Percentiles rank a stretch among this genome's conserved stretches.
These are phyloP conservation scores for Heliothis virescens DNA, from an alignment of 1,140 invertebrate species.

Conservation along the genomic window DNA sequence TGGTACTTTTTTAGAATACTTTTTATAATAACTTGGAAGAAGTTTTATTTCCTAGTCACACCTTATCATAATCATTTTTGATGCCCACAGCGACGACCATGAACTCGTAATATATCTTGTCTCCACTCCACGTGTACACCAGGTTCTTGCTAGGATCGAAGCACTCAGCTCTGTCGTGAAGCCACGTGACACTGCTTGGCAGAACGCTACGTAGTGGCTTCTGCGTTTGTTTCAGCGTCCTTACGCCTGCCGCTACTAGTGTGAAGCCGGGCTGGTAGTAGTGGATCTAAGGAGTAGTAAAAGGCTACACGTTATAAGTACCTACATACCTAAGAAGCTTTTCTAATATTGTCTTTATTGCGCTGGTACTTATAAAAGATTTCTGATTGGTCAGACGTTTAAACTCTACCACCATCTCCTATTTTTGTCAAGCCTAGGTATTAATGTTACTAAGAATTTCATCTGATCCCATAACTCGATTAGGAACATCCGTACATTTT, in stretches of 20 bases:
- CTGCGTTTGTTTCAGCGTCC: conserved; percentile 88
- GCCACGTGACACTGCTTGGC: conserved; percentile 92
- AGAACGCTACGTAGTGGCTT: conserved; percentile 90
- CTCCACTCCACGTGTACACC: conserved; percentile 89
- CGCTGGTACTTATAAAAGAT: background rate
- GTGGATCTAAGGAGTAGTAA: conserved; percentile 89
- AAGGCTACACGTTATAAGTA: too few relatives aligned
- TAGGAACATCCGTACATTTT: too few relatives aligned
- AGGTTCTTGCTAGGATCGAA: conserved; percentile 92
- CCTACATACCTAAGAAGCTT: too few relatives aligned
- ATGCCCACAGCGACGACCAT: conserved; percentile 94
- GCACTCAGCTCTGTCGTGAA: conserved; percentile 89
- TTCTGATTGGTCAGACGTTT: too few relatives aligned
- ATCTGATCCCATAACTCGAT: too few relatives aligned
- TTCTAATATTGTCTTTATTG: too few relatives aligned
- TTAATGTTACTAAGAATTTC: too few relatives aligned
- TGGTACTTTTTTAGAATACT: too few relatives aligned
- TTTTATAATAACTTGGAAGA: too few relatives aligned
- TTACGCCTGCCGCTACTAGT: conserved; percentile 95
- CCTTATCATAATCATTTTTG: conserved; percentile 93
- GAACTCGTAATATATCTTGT: conserved; percentile 92
- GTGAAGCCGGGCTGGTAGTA: conserved; percentile 99
- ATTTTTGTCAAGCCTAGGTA: too few relatives aligned
- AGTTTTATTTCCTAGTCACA: too few relatives aligned
- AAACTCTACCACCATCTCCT: too few relatives aligned